phyloP scores from a whole-genome alignment of 2,113 vertebrate species.

The Ochotona princeps region DNA sequence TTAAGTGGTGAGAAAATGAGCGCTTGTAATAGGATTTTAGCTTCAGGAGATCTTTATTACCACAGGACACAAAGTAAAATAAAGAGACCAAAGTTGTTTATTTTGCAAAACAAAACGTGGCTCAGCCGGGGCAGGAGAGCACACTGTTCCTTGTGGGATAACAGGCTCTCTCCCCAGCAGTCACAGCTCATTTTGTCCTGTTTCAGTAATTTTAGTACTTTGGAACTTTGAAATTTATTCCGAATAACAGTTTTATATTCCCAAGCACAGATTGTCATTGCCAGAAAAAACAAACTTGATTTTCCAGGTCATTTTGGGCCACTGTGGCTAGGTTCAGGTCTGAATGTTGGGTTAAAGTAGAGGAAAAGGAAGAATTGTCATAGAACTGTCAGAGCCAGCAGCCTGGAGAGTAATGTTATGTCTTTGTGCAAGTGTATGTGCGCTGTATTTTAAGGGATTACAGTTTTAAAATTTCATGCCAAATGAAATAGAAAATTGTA shows the following conservation, averaged over 20 bases:
- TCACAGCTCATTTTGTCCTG: conserved; percentile 87
- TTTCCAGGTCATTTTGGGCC: conserved; percentile 85
- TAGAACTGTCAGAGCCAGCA: conserved; percentile 38
- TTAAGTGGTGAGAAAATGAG: conserved; percentile 59
- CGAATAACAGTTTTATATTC: conserved; percentile 88
- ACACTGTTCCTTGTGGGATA: conserved; percentile 84
- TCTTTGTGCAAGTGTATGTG: not conserved
- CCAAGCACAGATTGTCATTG: conserved; percentile 87
- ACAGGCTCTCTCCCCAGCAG: conserved; percentile 75
- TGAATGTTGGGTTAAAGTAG: conserved; percentile 66
- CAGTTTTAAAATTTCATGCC: not conserved
- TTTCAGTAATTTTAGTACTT: conserved; percentile 85
- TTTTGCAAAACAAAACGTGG: conserved; percentile 80
- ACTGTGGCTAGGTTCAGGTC: conserved; percentile 76
- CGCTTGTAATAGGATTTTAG: conserved; percentile 33
- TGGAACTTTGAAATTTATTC: conserved; percentile 86
- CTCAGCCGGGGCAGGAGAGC: conserved; percentile 78
- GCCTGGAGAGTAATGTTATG: not conserved
- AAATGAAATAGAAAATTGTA: conserved; percentile 1
- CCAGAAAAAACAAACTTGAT: conserved; percentile 88
- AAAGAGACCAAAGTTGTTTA: conserved; percentile 73
- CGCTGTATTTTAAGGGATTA: conserved; percentile 18
- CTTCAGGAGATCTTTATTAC: conserved; percentile 67
- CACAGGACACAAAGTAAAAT: conserved; percentile 70
- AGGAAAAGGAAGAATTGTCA: conserved; percentile 53